Percentiles rank a stretch among this genome's conserved stretches.
These are phyloP conservation scores for Pseudonaja textilis DNA, from an alignment of 2,113 vertebrate genomes.

Conservation along the genomic window DNA sequence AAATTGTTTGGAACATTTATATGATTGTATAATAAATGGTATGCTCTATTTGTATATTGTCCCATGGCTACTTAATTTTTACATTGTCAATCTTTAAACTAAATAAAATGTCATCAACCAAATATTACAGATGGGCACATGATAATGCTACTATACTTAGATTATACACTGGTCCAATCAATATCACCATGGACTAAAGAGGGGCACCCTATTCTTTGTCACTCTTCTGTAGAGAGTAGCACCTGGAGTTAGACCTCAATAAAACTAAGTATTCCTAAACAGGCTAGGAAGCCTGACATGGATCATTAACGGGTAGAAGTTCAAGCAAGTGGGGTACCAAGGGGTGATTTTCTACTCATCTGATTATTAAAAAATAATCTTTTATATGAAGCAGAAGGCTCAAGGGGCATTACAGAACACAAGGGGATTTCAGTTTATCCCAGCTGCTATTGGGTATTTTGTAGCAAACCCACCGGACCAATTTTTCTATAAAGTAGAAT, in stretches of 20 bases:
- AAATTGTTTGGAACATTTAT: not conserved
- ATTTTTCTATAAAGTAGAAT: not conserved
- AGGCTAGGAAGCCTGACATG: not conserved
- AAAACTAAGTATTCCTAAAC: not conserved
- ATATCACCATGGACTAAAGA: not conserved
- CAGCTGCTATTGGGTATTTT: not conserved
- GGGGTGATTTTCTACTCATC: not conserved
- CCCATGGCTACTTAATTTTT: not conserved
- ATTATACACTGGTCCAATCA: not conserved
- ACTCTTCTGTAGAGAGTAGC: not conserved
- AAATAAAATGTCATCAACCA: not conserved
- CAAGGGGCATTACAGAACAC: not conserved
- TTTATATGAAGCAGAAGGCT: not conserved
- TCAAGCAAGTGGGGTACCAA: not conserved
- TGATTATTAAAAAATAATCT: not conserved
- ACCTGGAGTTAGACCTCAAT: not conserved
- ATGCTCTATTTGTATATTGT: not conserved
- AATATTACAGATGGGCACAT: not conserved
- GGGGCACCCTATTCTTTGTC: not conserved
- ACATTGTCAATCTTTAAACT: not conserved
- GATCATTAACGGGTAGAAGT: not conserved
- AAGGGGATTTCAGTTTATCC: not conserved
- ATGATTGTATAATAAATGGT: not conserved
- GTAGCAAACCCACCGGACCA: not conserved
- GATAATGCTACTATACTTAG: not conserved